Evolutionary conservation across 2,797 vertebrate species (phyloP).

Genomic region (Anguilla pacifica): DNA sequence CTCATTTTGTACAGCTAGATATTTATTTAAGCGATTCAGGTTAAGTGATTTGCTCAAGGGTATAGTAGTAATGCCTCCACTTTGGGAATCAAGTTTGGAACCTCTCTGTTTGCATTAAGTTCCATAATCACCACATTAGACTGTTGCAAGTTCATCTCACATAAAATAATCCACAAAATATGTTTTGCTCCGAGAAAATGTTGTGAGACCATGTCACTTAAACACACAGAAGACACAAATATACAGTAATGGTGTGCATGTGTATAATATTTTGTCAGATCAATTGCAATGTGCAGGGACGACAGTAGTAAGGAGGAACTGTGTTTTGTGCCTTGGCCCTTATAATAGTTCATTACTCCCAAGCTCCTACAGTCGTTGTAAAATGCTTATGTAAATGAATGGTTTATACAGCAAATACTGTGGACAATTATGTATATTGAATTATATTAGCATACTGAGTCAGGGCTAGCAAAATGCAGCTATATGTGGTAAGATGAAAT

Average conservation of each 20-base stretch:
- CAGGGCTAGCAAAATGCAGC: background rate
- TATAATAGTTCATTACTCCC: too few relatives aligned
- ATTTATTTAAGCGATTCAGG: background rate
- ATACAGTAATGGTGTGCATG: background rate
- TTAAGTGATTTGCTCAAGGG: background rate
- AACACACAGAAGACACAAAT: background rate
- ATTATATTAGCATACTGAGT: background rate
- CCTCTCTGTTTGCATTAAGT: background rate
- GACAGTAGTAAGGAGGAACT: too few relatives aligned
- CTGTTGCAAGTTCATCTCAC: background rate
- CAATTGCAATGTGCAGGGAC: too few relatives aligned
- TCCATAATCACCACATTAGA: background rate
- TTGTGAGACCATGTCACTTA: background rate
- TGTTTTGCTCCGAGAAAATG: background rate
- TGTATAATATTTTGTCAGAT: too few relatives aligned
- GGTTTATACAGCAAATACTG: too few relatives aligned
- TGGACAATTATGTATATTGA: too few relatives aligned
- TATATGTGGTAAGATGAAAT: constrained; percentile 68
- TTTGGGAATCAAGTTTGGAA: background rate
- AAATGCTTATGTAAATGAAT: too few relatives aligned
- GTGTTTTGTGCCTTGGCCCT: too few relatives aligned
- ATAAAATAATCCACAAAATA: background rate
- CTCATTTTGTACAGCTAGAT: background rate
- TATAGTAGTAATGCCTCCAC: background rate
- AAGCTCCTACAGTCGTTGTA: too few relatives aligned